These are phyloP conservation scores for Ahaetulla prasina DNA, from an alignment of 2,113 vertebrate species.

Conservation along the genomic window DNA sequence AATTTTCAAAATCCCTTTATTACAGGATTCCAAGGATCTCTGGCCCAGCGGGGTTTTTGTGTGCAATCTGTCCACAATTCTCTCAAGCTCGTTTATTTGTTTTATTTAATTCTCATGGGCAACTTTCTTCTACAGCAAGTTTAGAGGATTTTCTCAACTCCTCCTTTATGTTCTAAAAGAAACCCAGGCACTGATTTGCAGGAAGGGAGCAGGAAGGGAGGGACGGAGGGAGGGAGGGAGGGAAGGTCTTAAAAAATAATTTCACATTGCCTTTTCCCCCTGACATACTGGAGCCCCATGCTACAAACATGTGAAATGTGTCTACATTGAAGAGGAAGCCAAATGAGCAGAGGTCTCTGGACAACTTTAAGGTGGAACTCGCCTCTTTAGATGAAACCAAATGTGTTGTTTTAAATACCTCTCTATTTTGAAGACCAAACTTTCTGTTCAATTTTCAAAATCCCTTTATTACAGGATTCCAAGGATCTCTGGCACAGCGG, in stretches of 20 bases:
- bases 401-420: constrained; percentile 49
- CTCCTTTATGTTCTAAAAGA: constrained; percentile 35
- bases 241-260: constrained; percentile 49
- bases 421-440: constrained; percentile 62
- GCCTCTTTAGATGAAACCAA: constrained; percentile 53
- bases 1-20: constrained; percentile 48
- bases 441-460: constrained; percentile 58
- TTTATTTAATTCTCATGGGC: constrained; percentile 58
- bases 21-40: constrained; percentile 32
- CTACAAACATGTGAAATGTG: no score
- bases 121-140: constrained; percentile 53
- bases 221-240: background rate
- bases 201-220: background rate
- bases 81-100: constrained; percentile 59
- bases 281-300: no score
- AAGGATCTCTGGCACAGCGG: constrained; percentile 54
- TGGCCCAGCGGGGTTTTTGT: constrained; percentile 67
- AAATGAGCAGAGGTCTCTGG: constrained; percentile 56
- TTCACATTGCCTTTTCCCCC: constrained; percentile 22
- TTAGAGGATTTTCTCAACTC: constrained; percentile 18
- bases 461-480: constrained; percentile 38
- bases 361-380: constrained; percentile 58
- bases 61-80: constrained; percentile 47
- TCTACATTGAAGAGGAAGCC: no score
- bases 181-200: constrained; percentile 51